These are phyloP conservation scores for Eurosta solidaginis DNA, from an alignment of 1,140 invertebrate genomes.

Conservation along the genomic window DNA sequence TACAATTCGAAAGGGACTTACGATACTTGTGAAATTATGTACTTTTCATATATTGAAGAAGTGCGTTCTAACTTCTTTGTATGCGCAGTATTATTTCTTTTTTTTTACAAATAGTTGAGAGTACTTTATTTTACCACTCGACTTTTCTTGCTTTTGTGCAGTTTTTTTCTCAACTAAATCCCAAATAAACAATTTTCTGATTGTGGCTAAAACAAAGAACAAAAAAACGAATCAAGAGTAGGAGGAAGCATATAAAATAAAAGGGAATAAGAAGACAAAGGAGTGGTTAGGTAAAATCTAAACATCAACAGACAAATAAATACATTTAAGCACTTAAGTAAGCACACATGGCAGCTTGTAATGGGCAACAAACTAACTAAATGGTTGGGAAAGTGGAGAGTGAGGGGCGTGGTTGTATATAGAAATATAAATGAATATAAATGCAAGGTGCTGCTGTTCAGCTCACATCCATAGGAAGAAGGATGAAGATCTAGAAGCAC, in stretches of 20 bases:
- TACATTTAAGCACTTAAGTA: conserved; percentile 20
- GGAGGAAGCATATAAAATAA: no score
- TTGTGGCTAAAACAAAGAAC: not conserved
- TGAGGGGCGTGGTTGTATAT: not conserved
- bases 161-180: not conserved
- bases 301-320: conserved; percentile 22
- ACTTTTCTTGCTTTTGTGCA: not conserved
- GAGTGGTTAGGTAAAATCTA: not conserved
- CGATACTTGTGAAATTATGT: conserved; percentile 10
- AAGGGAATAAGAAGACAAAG: no score
- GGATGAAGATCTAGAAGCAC: no score
- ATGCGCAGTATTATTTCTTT: no score
- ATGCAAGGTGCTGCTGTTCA: no score
- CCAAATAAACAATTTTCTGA: not conserved
- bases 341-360: not conserved
- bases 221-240: not conserved
- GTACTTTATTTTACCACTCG: no score
- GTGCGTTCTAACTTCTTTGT: no score
- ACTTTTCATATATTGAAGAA: not conserved
- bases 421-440: no score
- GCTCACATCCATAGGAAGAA: no score
- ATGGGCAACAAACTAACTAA: not conserved
- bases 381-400: not conserved
- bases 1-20: conserved; percentile 6
- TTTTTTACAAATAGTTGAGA: no score